phyloP scores from a whole-genome alignment of 2,113 vertebrate species.

The Oreochromis niloticus region DNA sequence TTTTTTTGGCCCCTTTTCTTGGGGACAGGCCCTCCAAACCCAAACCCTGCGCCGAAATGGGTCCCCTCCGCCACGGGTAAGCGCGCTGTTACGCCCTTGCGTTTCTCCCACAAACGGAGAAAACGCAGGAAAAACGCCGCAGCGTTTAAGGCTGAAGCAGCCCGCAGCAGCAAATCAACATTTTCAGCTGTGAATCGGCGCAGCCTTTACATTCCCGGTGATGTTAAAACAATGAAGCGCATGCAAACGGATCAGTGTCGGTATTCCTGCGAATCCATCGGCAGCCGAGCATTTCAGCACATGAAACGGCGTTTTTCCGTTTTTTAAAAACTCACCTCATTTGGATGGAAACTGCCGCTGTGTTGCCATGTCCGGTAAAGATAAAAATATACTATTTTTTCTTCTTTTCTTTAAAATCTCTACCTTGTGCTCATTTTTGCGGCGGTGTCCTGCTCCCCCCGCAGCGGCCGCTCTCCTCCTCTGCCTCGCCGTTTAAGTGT shows the following conservation, averaged over 20 bases:
- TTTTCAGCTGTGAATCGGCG: background rate
- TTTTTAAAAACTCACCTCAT: constrained; percentile 42
- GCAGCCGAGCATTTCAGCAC: background rate
- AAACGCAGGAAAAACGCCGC: background rate
- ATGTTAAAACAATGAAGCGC: background rate
- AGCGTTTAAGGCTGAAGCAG: background rate
- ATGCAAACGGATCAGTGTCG: background rate
- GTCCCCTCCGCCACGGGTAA: background rate
- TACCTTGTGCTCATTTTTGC: background rate
- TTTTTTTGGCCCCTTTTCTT: background rate
- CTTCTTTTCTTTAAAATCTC: background rate
- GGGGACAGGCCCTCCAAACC: constrained; percentile 10
- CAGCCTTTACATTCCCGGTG: background rate
- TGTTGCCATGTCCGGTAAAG: background rate
- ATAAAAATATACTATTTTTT: background rate
- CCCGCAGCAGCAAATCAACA: background rate
- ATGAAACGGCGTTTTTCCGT: background rate
- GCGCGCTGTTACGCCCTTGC: constrained; percentile 29
- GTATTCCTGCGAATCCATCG: background rate
- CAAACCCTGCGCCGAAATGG: background rate
- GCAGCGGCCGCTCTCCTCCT: constrained; percentile 27
- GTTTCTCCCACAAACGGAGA: background rate
- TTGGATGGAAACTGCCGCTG: background rate
- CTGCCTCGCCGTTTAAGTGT: constrained; percentile 41
- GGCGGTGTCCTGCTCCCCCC: background rate